Conservation (phyloP, 2,797 vertebrate species). For the Cuniculus paca region DNA sequence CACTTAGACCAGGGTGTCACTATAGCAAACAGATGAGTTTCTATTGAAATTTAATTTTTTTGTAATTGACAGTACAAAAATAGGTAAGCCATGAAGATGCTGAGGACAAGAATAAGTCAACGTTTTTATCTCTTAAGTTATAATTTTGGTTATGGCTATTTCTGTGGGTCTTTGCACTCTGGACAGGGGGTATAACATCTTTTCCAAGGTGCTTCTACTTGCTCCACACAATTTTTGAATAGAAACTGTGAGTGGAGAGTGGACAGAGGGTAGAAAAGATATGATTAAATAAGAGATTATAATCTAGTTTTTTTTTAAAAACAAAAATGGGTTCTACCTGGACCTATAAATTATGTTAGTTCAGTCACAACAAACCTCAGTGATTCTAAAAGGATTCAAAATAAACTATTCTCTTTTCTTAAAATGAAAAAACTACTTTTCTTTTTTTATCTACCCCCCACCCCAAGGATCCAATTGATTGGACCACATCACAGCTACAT, state of each 20-base stretch:
- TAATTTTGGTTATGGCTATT: slow-evolving; percentile 7
- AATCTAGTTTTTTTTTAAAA: neutral
- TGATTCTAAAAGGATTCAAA: slow-evolving; percentile 61
- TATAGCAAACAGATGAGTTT: neutral
- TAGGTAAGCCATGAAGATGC: neutral
- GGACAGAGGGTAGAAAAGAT: neutral
- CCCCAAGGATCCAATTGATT: slow-evolving; percentile 50
- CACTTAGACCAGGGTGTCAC: slow-evolving; percentile 64
- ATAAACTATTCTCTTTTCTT: slow-evolving; percentile 66
- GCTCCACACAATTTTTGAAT: slow-evolving; percentile 42
- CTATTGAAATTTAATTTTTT: slow-evolving; percentile 50
- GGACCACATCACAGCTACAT: slow-evolving; percentile 67
- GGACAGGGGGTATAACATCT: neutral
- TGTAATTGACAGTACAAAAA: slow-evolving; percentile 36
- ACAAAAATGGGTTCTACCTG: slow-evolving; percentile 34
- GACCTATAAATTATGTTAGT: slow-evolving; percentile 54
- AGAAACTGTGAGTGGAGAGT: slow-evolving; percentile 24
- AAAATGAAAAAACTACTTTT: neutral
- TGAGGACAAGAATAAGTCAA: neutral
- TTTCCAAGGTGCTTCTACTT: slow-evolving; percentile 55
- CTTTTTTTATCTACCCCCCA: neutral
- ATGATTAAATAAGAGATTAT: slow-evolving; percentile 47
- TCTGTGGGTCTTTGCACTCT: slow-evolving; percentile 15
- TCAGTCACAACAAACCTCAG: slow-evolving; percentile 39
- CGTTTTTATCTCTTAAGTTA: slow-evolving; percentile 3